Evolutionary conservation across 2,888 invertebrate species (phyloP).

Genomic region (Caenorhabditis plicata): DNA sequence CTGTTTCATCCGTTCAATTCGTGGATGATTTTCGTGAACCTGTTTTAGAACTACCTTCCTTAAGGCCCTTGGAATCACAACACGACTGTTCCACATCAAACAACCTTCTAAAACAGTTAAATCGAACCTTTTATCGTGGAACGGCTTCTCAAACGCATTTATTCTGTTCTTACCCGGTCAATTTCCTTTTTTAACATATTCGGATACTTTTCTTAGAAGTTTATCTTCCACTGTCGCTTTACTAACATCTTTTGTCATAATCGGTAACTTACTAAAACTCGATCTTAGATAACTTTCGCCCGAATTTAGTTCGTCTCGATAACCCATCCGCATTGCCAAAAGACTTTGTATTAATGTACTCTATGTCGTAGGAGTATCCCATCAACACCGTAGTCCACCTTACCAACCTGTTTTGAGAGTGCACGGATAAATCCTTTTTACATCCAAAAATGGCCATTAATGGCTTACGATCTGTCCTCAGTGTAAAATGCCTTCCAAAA

Average conservation of each 20-base stretch:
- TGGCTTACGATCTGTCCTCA: conserved; percentile 28
- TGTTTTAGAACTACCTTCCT: conserved; percentile 34
- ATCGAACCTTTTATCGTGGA: too few species aligned
- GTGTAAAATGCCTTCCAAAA: conserved; percentile 10
- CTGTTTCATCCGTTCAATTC: conserved; percentile 50
- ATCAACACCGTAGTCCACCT: conserved; percentile 16
- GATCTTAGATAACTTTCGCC: too few species aligned
- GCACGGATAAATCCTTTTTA: conserved; percentile 6
- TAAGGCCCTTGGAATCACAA: conserved; percentile 49
- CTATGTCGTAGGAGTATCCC: conserved; percentile 8
- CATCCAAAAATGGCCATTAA: conserved; percentile 22
- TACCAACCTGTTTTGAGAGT: conserved; percentile 3
- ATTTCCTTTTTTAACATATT: too few species aligned
- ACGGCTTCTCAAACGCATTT: too few species aligned
- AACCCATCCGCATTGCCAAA: conserved; percentile 18
- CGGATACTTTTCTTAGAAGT: too few species aligned
- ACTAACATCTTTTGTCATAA: too few species aligned
- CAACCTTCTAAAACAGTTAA: conserved; percentile 44
- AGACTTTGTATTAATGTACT: conserved; percentile 7
- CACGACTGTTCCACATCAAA: conserved; percentile 43
- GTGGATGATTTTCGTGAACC: conserved; percentile 56
- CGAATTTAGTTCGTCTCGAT: too few species aligned
- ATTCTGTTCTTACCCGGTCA: too few species aligned
- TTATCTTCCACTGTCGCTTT: too few species aligned
- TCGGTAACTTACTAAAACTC: too few species aligned